Conservation (phyloP, 2,888 invertebrate genomes). For the Pseudoips prasinana region DNA sequence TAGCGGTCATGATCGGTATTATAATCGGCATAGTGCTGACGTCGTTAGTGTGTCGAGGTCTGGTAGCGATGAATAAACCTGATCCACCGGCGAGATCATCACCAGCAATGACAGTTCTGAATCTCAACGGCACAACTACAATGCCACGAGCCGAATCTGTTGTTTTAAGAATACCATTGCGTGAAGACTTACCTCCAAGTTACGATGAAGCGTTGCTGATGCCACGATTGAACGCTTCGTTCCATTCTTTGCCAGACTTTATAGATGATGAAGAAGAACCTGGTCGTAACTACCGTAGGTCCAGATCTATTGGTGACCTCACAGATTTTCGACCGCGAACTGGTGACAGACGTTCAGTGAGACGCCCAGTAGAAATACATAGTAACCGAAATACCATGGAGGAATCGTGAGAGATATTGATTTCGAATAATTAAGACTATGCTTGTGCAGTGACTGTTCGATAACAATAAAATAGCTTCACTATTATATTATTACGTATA, state of each 20-base stretch:
- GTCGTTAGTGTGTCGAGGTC: constrained; percentile 78
- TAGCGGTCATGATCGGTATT: constrained; percentile 77
- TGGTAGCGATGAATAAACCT: constrained; percentile 66
- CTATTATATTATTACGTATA: no score
- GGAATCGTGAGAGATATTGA: constrained; percentile 2
- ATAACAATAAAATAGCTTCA: no score
- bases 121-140: constrained; percentile 46
- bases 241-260: constrained; percentile 79
- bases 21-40: constrained; percentile 80
- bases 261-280: constrained; percentile 60
- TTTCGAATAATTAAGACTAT: background rate
- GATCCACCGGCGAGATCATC: constrained; percentile 53
- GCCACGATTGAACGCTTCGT: constrained; percentile 85
- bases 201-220: constrained; percentile 89
- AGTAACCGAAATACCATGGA: constrained; percentile 33
- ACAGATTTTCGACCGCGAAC: constrained; percentile 58
- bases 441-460: no score
- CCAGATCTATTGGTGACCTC: constrained; percentile 73
- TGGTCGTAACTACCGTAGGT: constrained; percentile 53
- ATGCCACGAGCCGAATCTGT: constrained; percentile 55
- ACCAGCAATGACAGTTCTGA: constrained; percentile 67
- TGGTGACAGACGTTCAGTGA: constrained; percentile 62
- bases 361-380: constrained; percentile 63
- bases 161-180: constrained; percentile 57
- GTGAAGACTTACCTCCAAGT: constrained; percentile 83